Base-by-base conservation (phyloP, 2,113 vertebrate species). In the Butorides virescens region DNA sequence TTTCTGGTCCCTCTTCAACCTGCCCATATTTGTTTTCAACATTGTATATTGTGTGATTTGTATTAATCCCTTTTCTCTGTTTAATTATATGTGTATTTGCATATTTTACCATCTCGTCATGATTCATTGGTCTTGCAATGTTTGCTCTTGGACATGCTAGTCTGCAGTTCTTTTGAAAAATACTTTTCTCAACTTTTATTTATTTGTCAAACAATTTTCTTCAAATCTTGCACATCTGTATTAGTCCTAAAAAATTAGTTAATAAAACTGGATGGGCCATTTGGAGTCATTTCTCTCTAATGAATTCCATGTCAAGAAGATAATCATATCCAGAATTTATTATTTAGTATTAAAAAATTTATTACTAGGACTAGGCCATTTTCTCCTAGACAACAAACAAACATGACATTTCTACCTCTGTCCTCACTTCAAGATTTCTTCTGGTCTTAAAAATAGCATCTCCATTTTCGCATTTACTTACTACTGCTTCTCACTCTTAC, bases 211-310 rank as follows among this genome's bases (percentile, higher is more conserved):
- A 84, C 3, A 39, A 11, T 74, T 93, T 81, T 81, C 32, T 89
- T 87, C 46, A 66, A 73, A 70, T 58, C 30, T 74, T 89, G 59
- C 73, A 74, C 81, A 84, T 93, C 90, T 93, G 87, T 71, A 81
- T 37, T 29, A 87, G n/a, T 74, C 30, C 65, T 74, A 36, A 94
- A 44, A 66, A 72, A 5, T 18, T 71, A 74, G 65, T 91, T 92
- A 75, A 47, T 92, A 88, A 94, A 93, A 88, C 68, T 81, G 92
- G 61, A 61, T 92, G 85, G 81, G 52, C 74, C 30, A 16, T 82
- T 67, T 86, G 80, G 63, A 52, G 39, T 75, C 1, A 22, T 85
- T 90, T 32, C 37, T 72, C n/a, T 50, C 85, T 61, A 49, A 58
- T 68, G 58, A 82, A 86, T 65, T 86, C 36, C 25, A 90, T 86